Percentiles rank a stretch among this genome's conserved stretches.
These are phyloP conservation scores for Tachycineta bicolor DNA, from an alignment of 2,113 vertebrate genomes.

Conservation along the genomic window DNA sequence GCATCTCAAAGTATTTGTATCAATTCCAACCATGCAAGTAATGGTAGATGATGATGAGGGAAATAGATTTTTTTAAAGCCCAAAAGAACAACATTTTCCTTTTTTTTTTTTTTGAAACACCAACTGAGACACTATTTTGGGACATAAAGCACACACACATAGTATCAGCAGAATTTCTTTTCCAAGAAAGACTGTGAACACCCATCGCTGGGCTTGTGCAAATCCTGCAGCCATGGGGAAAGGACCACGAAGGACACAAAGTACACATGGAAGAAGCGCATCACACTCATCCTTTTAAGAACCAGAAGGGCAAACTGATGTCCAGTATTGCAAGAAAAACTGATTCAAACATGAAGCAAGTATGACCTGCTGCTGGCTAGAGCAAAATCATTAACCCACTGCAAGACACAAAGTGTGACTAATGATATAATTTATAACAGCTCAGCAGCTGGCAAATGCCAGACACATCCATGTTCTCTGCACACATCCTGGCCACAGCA, in stretches of 20 bases:
- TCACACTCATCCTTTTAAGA: neutral
- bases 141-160: neutral
- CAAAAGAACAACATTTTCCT: rapidly evolving
- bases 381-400: neutral
- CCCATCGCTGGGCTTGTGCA: neutral
- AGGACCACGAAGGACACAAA: neutral
- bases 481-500: too few species aligned
- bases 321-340: neutral
- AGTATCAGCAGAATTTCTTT: neutral
- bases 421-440: rapidly evolving
- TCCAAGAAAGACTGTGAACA: neutral
- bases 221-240: neutral
- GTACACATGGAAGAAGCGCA: rapidly evolving
- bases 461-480: rapidly evolving
- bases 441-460: neutral
- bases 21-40: neutral
- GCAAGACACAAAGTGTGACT: neutral
- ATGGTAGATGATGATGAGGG: neutral
- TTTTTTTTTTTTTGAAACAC: neutral
- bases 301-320: neutral
- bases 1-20: neutral
- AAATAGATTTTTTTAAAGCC: neutral
- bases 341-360: neutral
- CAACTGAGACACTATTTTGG: neutral
- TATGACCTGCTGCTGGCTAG: neutral